These are phyloP conservation scores for Pocillopora damicornis DNA, from an alignment of 64 coral and sea anemone genomes.

Conservation along the genomic window DNA sequence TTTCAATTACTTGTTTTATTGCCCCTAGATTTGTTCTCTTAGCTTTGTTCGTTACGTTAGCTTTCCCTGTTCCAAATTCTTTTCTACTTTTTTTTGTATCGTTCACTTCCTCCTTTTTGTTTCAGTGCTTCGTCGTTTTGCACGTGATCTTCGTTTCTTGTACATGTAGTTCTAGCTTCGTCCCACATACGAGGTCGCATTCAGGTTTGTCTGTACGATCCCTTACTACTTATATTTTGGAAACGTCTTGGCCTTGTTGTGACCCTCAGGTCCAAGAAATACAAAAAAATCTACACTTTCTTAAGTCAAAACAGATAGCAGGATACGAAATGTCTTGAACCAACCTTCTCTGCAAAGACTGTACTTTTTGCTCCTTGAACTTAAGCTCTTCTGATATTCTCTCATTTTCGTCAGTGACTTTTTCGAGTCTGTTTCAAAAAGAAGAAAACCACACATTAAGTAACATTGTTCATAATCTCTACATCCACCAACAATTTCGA, in stretches of 20 bases:
- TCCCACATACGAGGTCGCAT: not conserved
- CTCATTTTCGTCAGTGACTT: constrained; percentile 70
- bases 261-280: not conserved
- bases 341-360: constrained; percentile 79
- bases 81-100: not conserved
- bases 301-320: too few species aligned
- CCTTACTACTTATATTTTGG: too few species aligned
- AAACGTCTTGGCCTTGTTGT: too few species aligned
- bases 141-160: not conserved
- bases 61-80: not conserved
- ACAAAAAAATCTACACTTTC: too few species aligned
- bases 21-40: not conserved
- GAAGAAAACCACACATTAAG: not conserved
- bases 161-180: not conserved
- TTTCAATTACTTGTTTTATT: not conserved
- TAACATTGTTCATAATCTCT: too few species aligned
- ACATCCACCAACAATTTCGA: too few species aligned
- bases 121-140: not conserved
- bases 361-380: constrained; percentile 82
- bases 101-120: not conserved
- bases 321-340: too few species aligned
- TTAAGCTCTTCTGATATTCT: constrained; percentile 52
- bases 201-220: too few species aligned
- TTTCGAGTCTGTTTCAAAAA: constrained; percentile 59
- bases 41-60: not conserved